Conservation (phyloP, 2,888 invertebrate species). For the Peribatodes rhomboidaria region DNA sequence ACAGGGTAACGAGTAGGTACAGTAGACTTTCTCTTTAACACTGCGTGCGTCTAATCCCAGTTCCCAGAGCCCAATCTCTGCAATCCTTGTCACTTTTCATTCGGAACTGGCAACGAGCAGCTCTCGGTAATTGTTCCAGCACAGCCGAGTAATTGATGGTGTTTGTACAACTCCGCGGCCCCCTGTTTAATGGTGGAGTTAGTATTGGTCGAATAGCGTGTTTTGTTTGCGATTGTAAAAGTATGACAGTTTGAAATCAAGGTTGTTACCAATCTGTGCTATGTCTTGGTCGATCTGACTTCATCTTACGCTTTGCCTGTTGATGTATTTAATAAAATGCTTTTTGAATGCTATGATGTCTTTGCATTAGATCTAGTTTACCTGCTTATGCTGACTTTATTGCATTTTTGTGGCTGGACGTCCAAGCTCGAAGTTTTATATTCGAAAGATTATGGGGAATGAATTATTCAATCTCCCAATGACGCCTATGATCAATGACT, state of each 20-base stretch:
- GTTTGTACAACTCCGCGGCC: constrained; percentile 35
- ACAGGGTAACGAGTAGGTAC: too few relatives aligned
- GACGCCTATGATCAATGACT: too few relatives aligned
- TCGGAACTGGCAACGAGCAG: constrained; percentile 41
- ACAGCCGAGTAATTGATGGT: constrained; percentile 39
- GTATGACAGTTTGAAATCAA: background rate
- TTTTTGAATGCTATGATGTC: too few relatives aligned
- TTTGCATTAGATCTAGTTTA: too few relatives aligned
- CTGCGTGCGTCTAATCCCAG: background rate
- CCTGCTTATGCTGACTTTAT: too few relatives aligned
- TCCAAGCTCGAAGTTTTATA: too few relatives aligned
- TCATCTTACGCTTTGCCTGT: background rate
- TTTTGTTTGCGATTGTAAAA: constrained; percentile 4
- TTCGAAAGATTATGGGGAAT: too few relatives aligned
- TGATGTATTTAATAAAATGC: too few relatives aligned
- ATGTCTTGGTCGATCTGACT: background rate
- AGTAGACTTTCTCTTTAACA: too few relatives aligned
- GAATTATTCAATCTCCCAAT: too few relatives aligned
- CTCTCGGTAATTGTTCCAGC: constrained; percentile 39
- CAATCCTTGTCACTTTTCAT: constrained; percentile 49
- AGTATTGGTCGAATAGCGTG: constrained; percentile 24
- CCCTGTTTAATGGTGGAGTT: constrained; percentile 1
- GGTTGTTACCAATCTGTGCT: too few relatives aligned
- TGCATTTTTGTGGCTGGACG: too few relatives aligned
- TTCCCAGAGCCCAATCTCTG: constrained; percentile 4